Percentiles rank a stretch among this genome's conserved stretches.
Evolutionary conservation across 2,888 invertebrate genomes (phyloP).

Genomic region (Allolobophora icterica): DNA sequence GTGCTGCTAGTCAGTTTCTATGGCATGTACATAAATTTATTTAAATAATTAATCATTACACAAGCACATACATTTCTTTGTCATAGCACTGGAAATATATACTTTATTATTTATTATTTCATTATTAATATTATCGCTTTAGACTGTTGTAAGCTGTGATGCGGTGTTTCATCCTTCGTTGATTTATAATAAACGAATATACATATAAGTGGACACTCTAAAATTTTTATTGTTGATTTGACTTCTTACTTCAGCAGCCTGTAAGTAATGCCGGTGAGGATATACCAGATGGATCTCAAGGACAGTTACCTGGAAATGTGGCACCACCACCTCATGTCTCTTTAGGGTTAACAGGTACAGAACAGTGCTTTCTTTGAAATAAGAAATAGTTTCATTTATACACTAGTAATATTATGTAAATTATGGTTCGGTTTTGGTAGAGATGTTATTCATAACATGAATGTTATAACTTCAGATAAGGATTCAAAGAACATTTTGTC

Average conservation of each 20-base stretch:
- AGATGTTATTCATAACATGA: not conserved
- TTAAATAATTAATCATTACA: not conserved
- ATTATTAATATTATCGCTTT: too few species aligned
- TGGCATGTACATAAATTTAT: not conserved
- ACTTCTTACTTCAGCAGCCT: not conserved
- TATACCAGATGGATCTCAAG: not conserved
- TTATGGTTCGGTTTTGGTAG: not conserved
- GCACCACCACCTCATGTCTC: slow-evolving; percentile 21
- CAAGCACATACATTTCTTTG: too few species aligned
- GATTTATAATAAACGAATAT: too few species aligned
- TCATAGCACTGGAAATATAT: too few species aligned
- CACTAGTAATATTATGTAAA: not conserved
- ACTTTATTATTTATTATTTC: too few species aligned
- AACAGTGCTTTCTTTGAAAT: not conserved
- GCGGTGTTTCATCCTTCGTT: too few species aligned
- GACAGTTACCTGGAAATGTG: slow-evolving; percentile 20
- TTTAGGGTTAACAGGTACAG: not conserved
- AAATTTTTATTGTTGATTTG: not conserved
- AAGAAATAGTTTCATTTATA: not conserved
- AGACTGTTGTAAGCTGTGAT: too few species aligned
- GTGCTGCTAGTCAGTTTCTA: not conserved
- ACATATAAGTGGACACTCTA: too few species aligned
- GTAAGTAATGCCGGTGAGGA: not conserved
- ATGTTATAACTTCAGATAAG: too few species aligned
- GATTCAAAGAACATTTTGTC: too few species aligned